phyloP scores from a whole-genome alignment of 2,888 invertebrate genomes.

The Lacanobia oleracea region DNA sequence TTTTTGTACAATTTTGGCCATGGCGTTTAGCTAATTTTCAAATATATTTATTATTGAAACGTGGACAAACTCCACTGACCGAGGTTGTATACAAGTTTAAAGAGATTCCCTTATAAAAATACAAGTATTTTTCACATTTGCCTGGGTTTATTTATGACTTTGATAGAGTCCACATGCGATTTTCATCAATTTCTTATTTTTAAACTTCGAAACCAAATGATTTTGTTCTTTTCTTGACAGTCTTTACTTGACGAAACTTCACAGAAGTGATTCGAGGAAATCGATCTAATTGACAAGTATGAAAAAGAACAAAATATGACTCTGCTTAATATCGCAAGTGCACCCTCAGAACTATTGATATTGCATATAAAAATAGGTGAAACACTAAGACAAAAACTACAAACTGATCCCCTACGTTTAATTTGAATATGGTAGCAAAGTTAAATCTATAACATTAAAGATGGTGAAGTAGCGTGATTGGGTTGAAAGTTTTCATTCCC shows the following conservation, averaged over 20 bases:
- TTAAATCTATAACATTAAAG: background rate
- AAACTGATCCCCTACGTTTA: conserved; percentile 8
- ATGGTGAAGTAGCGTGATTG: background rate
- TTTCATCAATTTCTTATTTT: background rate
- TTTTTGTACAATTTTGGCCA: background rate
- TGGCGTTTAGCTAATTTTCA: background rate
- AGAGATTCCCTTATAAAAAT: background rate
- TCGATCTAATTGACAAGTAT: background rate
- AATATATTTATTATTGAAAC: background rate
- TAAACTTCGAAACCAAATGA: background rate
- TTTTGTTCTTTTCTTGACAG: background rate
- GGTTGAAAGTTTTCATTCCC: background rate
- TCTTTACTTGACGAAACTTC: background rate
- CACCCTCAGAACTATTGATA: background rate
- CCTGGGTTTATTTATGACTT: background rate
- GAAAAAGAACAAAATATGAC: background rate
- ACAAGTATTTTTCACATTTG: background rate
- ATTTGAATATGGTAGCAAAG: background rate
- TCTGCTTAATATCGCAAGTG: background rate
- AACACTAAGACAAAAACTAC: background rate
- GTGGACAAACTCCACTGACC: background rate
- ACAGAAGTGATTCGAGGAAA: background rate
- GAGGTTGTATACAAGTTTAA: background rate
- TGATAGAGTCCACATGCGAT: background rate
- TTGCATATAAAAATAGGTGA: background rate